Conservation (phyloP, 2,888 invertebrate genomes). For the Drosophila colorata region DNA sequence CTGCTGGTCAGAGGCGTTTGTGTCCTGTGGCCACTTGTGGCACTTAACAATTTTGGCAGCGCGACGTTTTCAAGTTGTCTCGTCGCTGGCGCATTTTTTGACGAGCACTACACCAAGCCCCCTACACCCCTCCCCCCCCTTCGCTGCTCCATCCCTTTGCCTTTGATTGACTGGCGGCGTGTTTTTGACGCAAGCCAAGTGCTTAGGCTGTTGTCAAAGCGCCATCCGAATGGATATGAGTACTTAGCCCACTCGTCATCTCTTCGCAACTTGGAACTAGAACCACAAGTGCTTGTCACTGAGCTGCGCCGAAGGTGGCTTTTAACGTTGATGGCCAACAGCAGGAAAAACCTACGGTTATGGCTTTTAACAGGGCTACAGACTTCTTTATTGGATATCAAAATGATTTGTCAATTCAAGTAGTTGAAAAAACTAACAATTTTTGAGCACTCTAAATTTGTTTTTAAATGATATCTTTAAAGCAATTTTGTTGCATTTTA, state of each 20-base stretch:
- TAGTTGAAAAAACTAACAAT: conserved; percentile 2
- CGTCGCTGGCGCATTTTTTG: conserved; percentile 37
- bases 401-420: conserved; percentile 2
- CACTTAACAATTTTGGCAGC: conserved; percentile 65
- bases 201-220: conserved; percentile 60
- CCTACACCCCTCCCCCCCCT: background rate
- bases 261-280: conserved; percentile 28
- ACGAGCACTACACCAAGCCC: conserved; percentile 2
- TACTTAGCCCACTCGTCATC: conserved; percentile 32
- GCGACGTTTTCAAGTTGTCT: conserved; percentile 60
- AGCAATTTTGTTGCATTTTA: too few species aligned
- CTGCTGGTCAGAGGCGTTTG: conserved; percentile 41
- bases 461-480: too few species aligned
- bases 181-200: conserved; percentile 65
- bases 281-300: conserved; percentile 53
- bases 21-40: conserved; percentile 60
- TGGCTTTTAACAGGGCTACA: conserved; percentile 32
- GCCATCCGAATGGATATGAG: conserved; percentile 42
- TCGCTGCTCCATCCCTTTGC: background rate
- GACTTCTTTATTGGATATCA: conserved; percentile 2
- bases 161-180: conserved; percentile 54
- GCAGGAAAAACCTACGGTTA: background rate
- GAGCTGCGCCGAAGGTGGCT: conserved; percentile 31
- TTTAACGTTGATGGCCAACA: conserved; percentile 49
- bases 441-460: background rate